A percentile compares a stretch with the other conserved stretches of the same genome.
These are phyloP conservation scores for Catocala nupta DNA, from an alignment of 2,888 invertebrate genomes.

Conservation along the genomic window DNA sequence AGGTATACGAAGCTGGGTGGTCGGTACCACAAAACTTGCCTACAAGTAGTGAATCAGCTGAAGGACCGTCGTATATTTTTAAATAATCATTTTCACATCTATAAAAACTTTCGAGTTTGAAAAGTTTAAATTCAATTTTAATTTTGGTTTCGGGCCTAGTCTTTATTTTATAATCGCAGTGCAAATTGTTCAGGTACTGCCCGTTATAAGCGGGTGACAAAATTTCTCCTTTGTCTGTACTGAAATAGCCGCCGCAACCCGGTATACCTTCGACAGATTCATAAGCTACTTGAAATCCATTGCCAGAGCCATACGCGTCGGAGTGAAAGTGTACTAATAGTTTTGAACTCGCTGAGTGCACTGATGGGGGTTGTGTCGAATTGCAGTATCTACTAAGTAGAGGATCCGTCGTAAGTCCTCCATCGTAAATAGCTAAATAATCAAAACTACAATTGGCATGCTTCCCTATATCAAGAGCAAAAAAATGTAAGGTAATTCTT, in stretches of 20 bases:
- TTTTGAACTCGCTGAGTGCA: constrained; percentile 89
- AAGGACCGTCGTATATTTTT: constrained; percentile 90
- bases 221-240: constrained; percentile 89
- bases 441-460: constrained; percentile 92
- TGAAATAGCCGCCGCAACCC: constrained; percentile 93
- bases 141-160: constrained; percentile 89
- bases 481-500: constrained; percentile 94
- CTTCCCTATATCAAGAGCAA: constrained; percentile 91
- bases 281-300: constrained; percentile 95
- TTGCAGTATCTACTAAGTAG: constrained; percentile 91
- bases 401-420: constrained; percentile 76
- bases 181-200: constrained; percentile 85
- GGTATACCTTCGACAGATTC: constrained; percentile 91
- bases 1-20: constrained; percentile 88
- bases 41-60: constrained; percentile 87
- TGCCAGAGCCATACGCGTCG: constrained; percentile 89
- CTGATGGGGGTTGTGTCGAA: constrained; percentile 90
- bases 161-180: constrained; percentile 94
- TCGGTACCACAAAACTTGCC: constrained; percentile 91
- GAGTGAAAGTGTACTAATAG: constrained; percentile 93
- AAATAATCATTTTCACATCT: constrained; percentile 89
- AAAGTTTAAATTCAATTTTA: constrained; percentile 88
- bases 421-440: constrained; percentile 90
- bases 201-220: constrained; percentile 88
- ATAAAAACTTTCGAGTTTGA: constrained; percentile 88